These are phyloP conservation scores for Druceiella hillmani DNA, from an alignment of 2,888 invertebrate species.

Conservation along the genomic window DNA sequence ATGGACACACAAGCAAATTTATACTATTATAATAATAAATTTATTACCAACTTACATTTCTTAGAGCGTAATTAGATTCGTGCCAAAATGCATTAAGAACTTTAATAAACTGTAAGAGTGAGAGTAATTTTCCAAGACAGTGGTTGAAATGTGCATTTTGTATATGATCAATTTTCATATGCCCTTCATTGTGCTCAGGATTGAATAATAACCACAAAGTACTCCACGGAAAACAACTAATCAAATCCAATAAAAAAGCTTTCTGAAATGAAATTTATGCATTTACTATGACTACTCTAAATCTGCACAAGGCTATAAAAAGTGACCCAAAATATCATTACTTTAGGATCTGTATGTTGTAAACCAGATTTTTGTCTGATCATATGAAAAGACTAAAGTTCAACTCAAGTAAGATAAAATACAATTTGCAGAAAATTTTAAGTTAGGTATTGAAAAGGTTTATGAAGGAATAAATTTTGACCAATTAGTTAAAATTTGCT, in stretches of 20 bases:
- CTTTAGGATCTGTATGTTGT: too few species aligned
- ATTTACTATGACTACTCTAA: too few species aligned
- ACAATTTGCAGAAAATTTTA: too few species aligned
- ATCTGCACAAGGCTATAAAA: too few species aligned
- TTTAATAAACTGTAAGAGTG: conserved; percentile 43
- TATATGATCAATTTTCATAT: conserved; percentile 31
- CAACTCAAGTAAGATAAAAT: too few species aligned
- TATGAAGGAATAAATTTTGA: too few species aligned
- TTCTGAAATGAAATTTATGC: conserved; percentile 30
- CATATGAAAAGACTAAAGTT: too few species aligned
- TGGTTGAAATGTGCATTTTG: conserved; percentile 35
- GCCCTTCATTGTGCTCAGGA: conserved; percentile 36
- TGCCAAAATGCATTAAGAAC: conserved; percentile 41
- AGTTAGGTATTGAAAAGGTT: too few species aligned
- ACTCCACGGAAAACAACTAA: conserved; percentile 49
- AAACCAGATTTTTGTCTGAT: too few species aligned
- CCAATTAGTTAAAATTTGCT: too few species aligned
- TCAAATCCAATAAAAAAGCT: conserved; percentile 39
- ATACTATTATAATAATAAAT: conserved; percentile 1
- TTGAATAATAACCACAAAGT: conserved; percentile 33
- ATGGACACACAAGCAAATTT: conserved; percentile 4
- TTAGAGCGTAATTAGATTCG: conserved; percentile 41
- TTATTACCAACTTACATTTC: conserved; percentile 31
- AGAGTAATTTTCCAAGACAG: conserved; percentile 38
- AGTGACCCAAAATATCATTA: too few species aligned